Evolutionary conservation across 2,113 vertebrate species (phyloP).

Genomic region (Rhinoptilus africanus): DNA sequence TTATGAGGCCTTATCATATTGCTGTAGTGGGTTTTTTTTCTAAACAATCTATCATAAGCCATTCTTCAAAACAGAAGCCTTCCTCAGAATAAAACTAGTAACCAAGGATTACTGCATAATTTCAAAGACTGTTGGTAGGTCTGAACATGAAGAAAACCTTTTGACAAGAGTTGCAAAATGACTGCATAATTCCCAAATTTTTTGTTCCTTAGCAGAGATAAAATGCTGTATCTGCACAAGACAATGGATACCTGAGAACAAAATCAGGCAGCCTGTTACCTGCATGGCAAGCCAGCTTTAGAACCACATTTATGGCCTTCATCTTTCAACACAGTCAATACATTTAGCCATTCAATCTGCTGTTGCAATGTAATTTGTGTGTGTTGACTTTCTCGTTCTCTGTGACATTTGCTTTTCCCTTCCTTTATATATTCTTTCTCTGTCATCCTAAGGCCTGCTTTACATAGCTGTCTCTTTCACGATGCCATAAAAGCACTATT

Average conservation of each 20-base stretch:
- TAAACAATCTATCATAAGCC: background rate
- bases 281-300: background rate
- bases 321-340: background rate
- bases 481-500: background rate
- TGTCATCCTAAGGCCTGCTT: background rate
- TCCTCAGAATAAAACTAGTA: background rate
- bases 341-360: background rate
- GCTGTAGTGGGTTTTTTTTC: background rate
- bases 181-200: background rate
- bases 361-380: background rate
- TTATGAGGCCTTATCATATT: background rate
- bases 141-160: background rate
- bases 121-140: background rate
- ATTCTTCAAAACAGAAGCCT: background rate
- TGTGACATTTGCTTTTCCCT: conserved; percentile 12
- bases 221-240: background rate
- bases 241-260: background rate
- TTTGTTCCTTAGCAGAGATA: background rate
- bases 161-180: background rate
- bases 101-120: background rate
- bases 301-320: background rate
- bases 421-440: background rate
- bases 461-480: background rate
- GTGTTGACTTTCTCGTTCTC: background rate
- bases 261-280: background rate